These are phyloP conservation scores for Menura novaehollandiae DNA, from an alignment of 2,113 vertebrate species.

Conservation along the genomic window DNA sequence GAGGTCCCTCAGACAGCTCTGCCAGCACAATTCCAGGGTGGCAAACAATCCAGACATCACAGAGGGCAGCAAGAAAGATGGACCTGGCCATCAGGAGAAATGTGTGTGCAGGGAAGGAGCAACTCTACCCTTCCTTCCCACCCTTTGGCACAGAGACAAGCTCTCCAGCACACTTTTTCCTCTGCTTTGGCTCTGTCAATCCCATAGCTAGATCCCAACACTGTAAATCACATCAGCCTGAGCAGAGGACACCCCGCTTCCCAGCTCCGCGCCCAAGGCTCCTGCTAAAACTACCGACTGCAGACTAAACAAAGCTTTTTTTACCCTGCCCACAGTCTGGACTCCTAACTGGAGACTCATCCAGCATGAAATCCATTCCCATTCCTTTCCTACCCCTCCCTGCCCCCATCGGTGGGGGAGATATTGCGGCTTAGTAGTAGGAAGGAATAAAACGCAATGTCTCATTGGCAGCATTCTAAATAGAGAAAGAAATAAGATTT, in stretches of 20 bases:
- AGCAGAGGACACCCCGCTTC: not conserved
- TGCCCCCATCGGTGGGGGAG: not conserved
- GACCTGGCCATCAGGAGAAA: not conserved
- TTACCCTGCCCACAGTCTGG: not conserved
- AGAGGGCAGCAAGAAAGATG: not conserved
- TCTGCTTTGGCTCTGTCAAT: not conserved
- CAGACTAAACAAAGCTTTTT: constrained; percentile 1
- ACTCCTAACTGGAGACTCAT: not conserved
- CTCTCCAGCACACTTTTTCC: not conserved
- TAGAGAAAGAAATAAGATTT: not conserved
- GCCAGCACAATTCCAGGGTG: accelerated
- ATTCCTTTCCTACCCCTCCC: not conserved
- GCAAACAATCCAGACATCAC: accelerated
- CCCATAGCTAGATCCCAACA: not conserved
- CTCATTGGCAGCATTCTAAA: not conserved
- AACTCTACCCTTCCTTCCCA: not conserved
- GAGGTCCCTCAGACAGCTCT: not conserved
- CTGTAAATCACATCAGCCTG: not conserved
- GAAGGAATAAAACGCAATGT: not conserved
- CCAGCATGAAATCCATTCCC: not conserved
- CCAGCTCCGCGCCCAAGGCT: not conserved
- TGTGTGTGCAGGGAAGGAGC: accelerated
- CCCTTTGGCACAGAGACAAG: not conserved
- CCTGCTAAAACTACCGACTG: not conserved
- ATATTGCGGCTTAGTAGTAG: not conserved